Conservation (phyloP, 2,888 invertebrate genomes). For the Rugalucina vietnamica region DNA sequence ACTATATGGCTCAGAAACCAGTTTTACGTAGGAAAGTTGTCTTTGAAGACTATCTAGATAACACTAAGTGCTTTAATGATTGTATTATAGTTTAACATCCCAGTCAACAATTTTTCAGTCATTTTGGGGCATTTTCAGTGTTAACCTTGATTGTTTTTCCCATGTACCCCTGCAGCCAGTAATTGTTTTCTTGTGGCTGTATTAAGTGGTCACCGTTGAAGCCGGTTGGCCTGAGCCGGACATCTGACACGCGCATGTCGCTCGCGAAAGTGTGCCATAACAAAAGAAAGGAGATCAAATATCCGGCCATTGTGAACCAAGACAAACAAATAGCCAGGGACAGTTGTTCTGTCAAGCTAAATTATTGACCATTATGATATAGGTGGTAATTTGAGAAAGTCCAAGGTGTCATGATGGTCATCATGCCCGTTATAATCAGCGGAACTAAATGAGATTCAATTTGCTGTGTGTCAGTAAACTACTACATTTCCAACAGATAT, state of each 20-base stretch:
- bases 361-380: slow-evolving; percentile 12
- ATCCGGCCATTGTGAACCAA: slow-evolving; percentile 13
- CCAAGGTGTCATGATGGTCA: slow-evolving; percentile 9
- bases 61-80: too few species aligned
- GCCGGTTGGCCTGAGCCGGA: slow-evolving; percentile 1
- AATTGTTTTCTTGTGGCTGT: too few species aligned
- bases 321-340: slow-evolving; percentile 84
- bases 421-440: background rate
- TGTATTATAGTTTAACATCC: too few species aligned
- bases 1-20: too few species aligned
- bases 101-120: too few species aligned
- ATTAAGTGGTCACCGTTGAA: background rate
- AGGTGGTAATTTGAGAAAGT: slow-evolving; percentile 18
- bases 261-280: slow-evolving; percentile 14
- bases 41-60: too few species aligned
- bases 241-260: background rate
- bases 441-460: background rate
- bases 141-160: too few species aligned
- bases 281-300: slow-evolving; percentile 23
- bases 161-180: too few species aligned
- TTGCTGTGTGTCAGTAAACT: background rate
- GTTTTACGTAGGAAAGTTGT: too few species aligned
- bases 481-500: too few species aligned
- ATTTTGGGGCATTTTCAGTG: too few species aligned
- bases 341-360: slow-evolving; percentile 63